These are phyloP conservation scores for Blastomussa wellsi DNA, from an alignment of 92 coral and sea anemone species.

Conservation along the genomic window DNA sequence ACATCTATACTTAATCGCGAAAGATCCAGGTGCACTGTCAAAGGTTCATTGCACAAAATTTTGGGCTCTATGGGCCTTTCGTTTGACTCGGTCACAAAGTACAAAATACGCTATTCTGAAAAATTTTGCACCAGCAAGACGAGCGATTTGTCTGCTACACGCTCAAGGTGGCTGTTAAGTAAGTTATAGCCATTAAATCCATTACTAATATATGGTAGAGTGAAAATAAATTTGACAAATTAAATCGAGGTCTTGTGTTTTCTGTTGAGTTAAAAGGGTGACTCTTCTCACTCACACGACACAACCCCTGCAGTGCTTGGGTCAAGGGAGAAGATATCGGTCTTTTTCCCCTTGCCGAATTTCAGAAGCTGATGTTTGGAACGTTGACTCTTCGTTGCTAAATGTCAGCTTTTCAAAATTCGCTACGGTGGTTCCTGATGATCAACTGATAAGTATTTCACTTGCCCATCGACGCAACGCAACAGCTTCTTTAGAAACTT, in stretches of 20 bases:
- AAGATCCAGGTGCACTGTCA: background rate
- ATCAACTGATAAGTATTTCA: no score
- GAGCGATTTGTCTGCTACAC: background rate
- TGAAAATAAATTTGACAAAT: background rate
- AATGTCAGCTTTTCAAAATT: no score
- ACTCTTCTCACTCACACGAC: no score
- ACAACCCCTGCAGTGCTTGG: no score
- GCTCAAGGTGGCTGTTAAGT: background rate
- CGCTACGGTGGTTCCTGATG: no score
- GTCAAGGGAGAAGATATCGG: no score
- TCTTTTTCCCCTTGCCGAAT: no score
- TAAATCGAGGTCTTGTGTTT: background rate
- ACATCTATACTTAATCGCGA: background rate
- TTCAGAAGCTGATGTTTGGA: no score
- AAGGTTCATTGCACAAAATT: background rate
- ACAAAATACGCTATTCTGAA: background rate
- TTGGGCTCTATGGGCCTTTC: background rate
- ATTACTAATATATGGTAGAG: constrained; percentile 16
- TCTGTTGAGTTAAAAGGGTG: no score
- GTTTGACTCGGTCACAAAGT: background rate
- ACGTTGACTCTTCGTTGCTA: no score
- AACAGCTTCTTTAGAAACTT: no score
- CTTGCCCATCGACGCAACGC: no score
- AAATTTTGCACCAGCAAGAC: background rate
- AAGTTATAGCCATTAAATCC: background rate